Base-by-base conservation (phyloP, 1,140 invertebrate species). In the Diabrotica virgifera region DNA sequence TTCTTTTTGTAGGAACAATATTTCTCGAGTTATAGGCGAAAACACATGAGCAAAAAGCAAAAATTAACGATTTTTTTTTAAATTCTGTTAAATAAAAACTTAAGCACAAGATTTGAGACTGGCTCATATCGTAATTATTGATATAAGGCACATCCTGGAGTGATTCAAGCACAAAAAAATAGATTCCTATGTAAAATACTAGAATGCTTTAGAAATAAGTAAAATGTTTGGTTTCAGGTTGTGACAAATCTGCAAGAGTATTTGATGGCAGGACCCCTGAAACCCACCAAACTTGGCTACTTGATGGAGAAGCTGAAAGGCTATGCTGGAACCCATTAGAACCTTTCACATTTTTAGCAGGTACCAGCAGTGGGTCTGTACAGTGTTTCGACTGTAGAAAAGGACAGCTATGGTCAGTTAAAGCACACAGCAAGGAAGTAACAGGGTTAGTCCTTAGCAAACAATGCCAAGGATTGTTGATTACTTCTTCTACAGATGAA, bases 291-390 rank as follows among this genome's bases (percentile, higher is more conserved):
- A 82, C 81, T 2, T 97, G 94, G 93, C 62, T 80, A 56, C 77
- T 91, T 8, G 79, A 82, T 36, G 89, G 88, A 13, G 95, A 98
- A 84, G 88, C 96, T 37, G 96, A 98, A 82, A 87, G 87, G 69
- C 86, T 95, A n/a, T 65, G 86, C 0, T 98, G 96, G 96, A 89
- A 96, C 81, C 80, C 81, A 59, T 84, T 85, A 64, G 85, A 90
- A 73, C 84, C 90, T 5, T 88, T 88, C 76, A 84, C 86, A 70
- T 93, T 89, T 74, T 86, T 89, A 74, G 91, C 88, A 70, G 89
- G 90, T 60, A 93, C 91, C 12, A 90, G 91, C 76, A 84, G 85
- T 68, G 95, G 96, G 4, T 85, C 84, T 69, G 81, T 97, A 46
- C 86, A 90, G 65, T 90, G 89, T 74, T 86, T 93, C 62, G 94